Evolutionary conservation across 2,888 invertebrate species (phyloP).

Genomic region (Stegophylla sp.): DNA sequence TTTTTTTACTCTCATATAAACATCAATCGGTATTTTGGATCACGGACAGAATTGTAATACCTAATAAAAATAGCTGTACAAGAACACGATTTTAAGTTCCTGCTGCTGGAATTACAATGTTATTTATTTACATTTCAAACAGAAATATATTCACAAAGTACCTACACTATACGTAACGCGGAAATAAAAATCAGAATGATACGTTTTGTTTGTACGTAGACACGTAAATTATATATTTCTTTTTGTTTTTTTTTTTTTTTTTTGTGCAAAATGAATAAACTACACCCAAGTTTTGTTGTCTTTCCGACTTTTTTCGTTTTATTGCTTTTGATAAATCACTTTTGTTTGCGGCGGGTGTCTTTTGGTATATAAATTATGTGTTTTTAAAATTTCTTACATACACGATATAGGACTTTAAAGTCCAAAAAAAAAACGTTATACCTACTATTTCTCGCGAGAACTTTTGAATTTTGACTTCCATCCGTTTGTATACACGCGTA

Average conservation of each 20-base stretch:
- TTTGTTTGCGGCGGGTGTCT: background rate
- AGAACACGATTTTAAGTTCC: too few species aligned
- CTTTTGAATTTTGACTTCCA: conserved; percentile 14
- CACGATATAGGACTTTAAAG: conserved; percentile 8
- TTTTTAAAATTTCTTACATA: conserved; percentile 5
- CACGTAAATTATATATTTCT: too few species aligned
- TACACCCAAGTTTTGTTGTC: conserved; percentile 21
- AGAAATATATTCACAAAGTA: conserved; percentile 5
- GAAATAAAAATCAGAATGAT: conserved; percentile 13
- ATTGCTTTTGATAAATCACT: conserved; percentile 37
- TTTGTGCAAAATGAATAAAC: conserved; percentile 24
- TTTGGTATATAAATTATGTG: conserved; percentile 23
- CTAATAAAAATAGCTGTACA: too few species aligned
- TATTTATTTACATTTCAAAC: background rate
- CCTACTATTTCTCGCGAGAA: background rate
- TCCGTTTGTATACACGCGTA: too few species aligned
- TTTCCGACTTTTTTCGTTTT: conserved; percentile 12
- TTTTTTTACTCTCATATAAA: too few species aligned
- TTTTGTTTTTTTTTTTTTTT: too few species aligned
- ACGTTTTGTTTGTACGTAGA: background rate
- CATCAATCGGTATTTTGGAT: too few species aligned
- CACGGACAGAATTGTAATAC: too few species aligned
- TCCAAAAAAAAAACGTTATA: background rate
- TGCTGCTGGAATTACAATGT: too few species aligned
- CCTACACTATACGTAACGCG: background rate